Evolutionary conservation across 2,113 vertebrate genomes (phyloP).

Genomic region (Callospermophilus lateralis): DNA sequence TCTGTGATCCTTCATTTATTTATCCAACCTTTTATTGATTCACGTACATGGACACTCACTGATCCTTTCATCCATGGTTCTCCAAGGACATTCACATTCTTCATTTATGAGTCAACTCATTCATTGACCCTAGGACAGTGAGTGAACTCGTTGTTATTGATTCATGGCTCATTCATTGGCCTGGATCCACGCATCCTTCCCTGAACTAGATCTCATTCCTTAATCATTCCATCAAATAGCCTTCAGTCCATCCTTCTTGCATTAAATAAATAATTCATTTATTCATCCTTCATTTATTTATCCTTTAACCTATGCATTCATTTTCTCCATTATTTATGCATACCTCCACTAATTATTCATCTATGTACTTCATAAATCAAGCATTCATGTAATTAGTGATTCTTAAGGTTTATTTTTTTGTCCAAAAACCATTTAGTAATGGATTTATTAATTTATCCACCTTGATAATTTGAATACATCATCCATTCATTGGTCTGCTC

Average conservation of each 20-base stretch:
- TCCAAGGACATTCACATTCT: neutral
- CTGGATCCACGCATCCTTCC: neutral
- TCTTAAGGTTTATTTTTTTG: neutral
- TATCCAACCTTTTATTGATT: neutral
- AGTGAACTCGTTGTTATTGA: neutral
- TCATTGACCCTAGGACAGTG: neutral
- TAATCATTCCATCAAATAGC: neutral
- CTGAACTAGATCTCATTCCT: neutral
- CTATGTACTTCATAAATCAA: neutral
- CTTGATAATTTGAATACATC: neutral
- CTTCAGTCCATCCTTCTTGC: neutral
- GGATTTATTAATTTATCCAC: neutral
- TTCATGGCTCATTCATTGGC: neutral
- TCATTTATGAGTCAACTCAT: neutral
- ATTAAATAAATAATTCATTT: neutral
- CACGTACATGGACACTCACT: neutral
- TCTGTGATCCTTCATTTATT: neutral
- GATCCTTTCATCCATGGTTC: neutral
- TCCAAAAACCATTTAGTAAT: neutral
- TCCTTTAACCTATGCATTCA: neutral
- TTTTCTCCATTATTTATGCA: neutral
- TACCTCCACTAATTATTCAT: neutral
- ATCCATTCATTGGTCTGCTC: neutral
- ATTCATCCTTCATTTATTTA: neutral
- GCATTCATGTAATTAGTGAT: neutral